phyloP scores from a whole-genome alignment of 2,888 invertebrate species.

The Diplolepis rosae region DNA sequence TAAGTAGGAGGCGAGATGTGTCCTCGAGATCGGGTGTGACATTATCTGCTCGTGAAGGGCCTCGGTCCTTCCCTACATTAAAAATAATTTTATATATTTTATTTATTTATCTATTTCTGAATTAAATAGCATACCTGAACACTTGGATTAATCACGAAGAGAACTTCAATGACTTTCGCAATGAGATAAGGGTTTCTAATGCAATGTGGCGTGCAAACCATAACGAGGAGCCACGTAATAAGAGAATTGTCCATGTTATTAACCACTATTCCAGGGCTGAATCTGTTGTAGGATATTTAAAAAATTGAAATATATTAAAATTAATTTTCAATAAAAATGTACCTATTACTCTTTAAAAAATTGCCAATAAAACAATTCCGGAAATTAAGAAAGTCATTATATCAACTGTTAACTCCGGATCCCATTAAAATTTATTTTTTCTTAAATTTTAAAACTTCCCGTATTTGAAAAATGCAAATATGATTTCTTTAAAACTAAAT shows the following conservation, averaged over 20 bases:
- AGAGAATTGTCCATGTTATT: conserved; percentile 88
- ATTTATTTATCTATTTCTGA: not conserved
- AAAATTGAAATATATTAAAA: too few relatives aligned
- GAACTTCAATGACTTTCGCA: conserved; percentile 95
- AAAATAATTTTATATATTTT: conserved; percentile 23
- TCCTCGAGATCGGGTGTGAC: conserved; percentile 89
- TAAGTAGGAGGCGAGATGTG: conserved; percentile 88
- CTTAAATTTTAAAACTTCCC: too few relatives aligned
- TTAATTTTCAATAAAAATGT: not conserved
- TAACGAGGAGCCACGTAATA: conserved; percentile 90
- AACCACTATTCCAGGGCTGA: conserved; percentile 83
- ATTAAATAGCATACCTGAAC: conserved; percentile 72
- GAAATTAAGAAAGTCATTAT: too few relatives aligned
- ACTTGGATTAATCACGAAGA: conserved; percentile 85
- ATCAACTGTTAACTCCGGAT: too few relatives aligned
- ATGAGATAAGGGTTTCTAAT: conserved; percentile 97
- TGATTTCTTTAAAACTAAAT: too few relatives aligned
- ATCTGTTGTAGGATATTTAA: conserved; percentile 75
- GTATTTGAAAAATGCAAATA: too few relatives aligned
- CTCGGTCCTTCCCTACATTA: conserved; percentile 68
- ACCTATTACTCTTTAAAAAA: not conserved
- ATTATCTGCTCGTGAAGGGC: conserved; percentile 85
- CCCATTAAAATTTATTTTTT: too few relatives aligned
- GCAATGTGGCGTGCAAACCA: conserved; percentile 92
- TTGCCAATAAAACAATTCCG: not conserved